Evolutionary conservation across 2,797 vertebrate genomes (phyloP).

Genomic region (Sternarchorhynchus goeldii): DNA sequence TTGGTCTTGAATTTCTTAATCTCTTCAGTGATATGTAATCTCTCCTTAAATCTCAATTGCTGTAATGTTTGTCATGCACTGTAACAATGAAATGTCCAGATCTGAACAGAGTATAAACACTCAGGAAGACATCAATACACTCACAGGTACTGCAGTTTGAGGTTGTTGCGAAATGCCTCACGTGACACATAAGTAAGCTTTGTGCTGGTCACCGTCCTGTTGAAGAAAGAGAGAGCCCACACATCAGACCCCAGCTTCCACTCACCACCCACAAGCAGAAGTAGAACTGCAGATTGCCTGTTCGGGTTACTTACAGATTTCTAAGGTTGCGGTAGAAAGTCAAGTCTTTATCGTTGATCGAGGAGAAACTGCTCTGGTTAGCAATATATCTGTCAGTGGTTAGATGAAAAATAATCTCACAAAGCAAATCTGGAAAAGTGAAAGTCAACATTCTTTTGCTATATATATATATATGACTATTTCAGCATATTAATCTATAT

Average conservation of each 20-base stretch:
- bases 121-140: slow-evolving; percentile 60
- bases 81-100: not conserved
- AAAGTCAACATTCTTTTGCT: not conserved
- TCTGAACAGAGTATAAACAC: not conserved
- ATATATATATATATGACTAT: not conserved
- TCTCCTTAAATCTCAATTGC: no score
- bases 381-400: slow-evolving; percentile 86
- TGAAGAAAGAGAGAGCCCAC: slow-evolving; percentile 55
- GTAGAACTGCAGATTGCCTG: not conserved
- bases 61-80: no score
- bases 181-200: slow-evolving; percentile 87
- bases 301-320: slow-evolving; percentile 88
- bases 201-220: slow-evolving; percentile 92
- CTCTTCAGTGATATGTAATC: no score
- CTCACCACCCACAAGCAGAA: not conserved
- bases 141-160: slow-evolving; percentile 92
- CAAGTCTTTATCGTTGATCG: slow-evolving; percentile 92
- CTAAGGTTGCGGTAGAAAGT: slow-evolving; percentile 88
- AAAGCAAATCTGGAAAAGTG: not conserved
- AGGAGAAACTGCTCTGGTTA: slow-evolving; percentile 88
- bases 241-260: slow-evolving; percentile 30
- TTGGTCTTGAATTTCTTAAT: no score
- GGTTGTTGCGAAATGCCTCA: slow-evolving; percentile 89
- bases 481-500: not conserved
- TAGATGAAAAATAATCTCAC: not conserved